phyloP scores from a whole-genome alignment of 2,888 invertebrate genomes.

The Nineta flava region DNA sequence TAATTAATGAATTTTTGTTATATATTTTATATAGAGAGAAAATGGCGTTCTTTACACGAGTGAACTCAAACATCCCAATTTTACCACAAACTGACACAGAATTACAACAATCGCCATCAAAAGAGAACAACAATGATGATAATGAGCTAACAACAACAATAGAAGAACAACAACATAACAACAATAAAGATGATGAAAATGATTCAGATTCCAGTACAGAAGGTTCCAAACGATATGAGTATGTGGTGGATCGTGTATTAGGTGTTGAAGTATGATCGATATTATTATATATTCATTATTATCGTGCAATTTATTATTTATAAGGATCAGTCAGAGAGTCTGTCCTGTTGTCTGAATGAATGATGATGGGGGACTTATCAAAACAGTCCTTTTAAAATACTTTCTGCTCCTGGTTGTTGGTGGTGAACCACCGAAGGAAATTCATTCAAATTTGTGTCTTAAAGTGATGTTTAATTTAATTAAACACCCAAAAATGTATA shows the following conservation, averaged over 20 bases:
- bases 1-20: no score
- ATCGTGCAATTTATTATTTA: no score
- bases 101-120: background rate
- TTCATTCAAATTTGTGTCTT: no score
- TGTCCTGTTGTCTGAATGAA: no score
- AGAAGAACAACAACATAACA: background rate
- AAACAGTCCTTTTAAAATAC: no score
- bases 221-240: constrained; percentile 47
- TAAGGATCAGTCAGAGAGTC: no score
- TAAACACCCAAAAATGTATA: no score
- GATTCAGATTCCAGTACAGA: background rate
- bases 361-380: no score
- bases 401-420: no score
- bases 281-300: no score
- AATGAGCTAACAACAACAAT: constrained; percentile 14
- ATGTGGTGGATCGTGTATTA: constrained; percentile 67
- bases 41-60: constrained; percentile 88
- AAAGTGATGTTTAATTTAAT: no score
- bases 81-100: constrained; percentile 27
- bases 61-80: constrained; percentile 59
- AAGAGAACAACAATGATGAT: background rate
- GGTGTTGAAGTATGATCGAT: constrained; percentile 63
- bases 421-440: no score
- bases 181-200: background rate
- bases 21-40: constrained; percentile 59